Conservation (phyloP, 2,888 invertebrate genomes). For the Pocota personata region DNA sequence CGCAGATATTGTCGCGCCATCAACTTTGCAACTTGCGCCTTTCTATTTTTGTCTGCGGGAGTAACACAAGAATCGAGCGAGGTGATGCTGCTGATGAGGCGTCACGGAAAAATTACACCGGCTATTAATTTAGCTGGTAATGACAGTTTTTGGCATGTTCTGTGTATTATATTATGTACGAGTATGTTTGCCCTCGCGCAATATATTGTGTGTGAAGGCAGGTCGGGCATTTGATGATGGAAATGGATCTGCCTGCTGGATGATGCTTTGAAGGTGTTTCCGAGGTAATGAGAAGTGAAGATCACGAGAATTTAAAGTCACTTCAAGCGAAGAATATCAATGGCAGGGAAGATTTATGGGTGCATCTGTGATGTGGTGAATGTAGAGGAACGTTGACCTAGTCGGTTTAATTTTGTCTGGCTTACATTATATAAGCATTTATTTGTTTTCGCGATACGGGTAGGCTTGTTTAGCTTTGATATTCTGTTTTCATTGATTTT, state of each 20-base stretch:
- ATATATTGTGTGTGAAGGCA: conserved; percentile 45
- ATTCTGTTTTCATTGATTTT: too few relatives aligned
- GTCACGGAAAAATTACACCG: conserved; percentile 70
- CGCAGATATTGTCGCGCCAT: conserved; percentile 48
- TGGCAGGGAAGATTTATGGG: conserved; percentile 10
- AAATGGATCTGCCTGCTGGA: background rate
- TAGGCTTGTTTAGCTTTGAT: background rate
- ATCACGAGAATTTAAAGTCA: background rate
- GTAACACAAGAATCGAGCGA: conserved; percentile 47
- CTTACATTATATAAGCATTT: too few relatives aligned
- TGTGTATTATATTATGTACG: too few relatives aligned
- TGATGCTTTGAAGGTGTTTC: conserved; percentile 44
- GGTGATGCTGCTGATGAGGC: conserved; percentile 72
- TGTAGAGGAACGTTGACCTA: too few relatives aligned
- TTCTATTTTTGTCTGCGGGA: conserved; percentile 65
- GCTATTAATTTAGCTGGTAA: conserved; percentile 69
- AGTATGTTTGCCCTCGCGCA: conserved; percentile 25
- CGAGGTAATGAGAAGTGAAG: conserved; percentile 35
- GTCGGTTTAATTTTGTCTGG: too few relatives aligned
- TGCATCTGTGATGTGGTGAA: background rate
- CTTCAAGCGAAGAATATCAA: conserved; percentile 13
- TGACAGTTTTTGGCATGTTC: conserved; percentile 61
- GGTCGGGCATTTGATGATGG: conserved; percentile 35
- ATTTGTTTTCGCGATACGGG: too few relatives aligned
- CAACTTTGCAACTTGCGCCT: conserved; percentile 2